Conservation (phyloP, 2,797 vertebrate genomes). For the Synaphobranchus kaupii region DNA sequence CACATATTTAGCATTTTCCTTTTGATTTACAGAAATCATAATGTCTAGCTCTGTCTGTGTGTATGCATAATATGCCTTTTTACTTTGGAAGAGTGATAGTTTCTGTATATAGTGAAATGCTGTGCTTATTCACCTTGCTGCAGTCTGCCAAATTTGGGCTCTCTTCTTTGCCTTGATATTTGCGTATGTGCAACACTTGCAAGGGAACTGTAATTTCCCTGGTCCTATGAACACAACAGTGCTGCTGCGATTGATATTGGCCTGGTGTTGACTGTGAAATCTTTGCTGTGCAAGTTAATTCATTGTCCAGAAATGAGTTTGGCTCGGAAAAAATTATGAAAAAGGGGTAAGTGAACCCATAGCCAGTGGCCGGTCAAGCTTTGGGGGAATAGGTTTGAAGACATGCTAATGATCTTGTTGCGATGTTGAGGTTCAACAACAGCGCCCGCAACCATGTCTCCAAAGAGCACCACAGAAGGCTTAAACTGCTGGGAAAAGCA, state of each 20-base stretch:
- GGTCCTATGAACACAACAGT: background rate
- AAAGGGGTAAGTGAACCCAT: background rate
- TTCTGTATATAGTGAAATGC: background rate
- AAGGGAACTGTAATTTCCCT: background rate
- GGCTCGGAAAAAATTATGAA: background rate
- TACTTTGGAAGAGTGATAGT: background rate
- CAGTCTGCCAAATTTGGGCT: background rate
- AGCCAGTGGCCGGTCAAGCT: background rate
- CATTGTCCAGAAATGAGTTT: background rate
- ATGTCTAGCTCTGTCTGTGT: constrained; percentile 28
- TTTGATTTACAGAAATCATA: no score
- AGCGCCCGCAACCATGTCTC: background rate
- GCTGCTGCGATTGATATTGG: no score
- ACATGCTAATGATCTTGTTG: background rate
- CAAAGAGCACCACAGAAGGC: background rate
- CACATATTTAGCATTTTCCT: background rate
- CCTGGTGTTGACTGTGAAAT: background rate
- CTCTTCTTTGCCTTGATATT: background rate
- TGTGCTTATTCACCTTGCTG: background rate
- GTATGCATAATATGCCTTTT: constrained; percentile 2
- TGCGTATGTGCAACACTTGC: background rate
- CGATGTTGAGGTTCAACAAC: background rate
- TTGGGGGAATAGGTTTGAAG: background rate
- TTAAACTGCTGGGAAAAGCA: background rate
- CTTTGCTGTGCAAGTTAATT: background rate